Conservation (phyloP, 2,797 vertebrate genomes). For the Gobionotothen gibberifrons region DNA sequence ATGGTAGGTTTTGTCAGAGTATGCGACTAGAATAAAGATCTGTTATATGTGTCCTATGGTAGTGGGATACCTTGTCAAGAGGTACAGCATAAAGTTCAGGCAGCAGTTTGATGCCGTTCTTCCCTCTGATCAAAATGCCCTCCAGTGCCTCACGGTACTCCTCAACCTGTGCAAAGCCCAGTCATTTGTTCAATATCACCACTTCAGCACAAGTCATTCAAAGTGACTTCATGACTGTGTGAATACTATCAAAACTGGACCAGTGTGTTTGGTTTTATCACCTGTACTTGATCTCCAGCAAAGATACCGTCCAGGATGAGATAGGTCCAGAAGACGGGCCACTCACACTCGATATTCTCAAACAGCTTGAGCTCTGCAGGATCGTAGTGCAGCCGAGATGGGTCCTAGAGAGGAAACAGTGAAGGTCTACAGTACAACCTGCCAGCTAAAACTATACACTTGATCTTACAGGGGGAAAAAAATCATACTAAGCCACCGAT, state of each 20-base stretch:
- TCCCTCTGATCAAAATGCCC: slow-evolving; percentile 92
- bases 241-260: neutral
- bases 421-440: neutral
- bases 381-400: slow-evolving; percentile 94
- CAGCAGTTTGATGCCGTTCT: slow-evolving; percentile 92
- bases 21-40: neutral
- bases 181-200: neutral
- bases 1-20: neutral
- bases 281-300: slow-evolving; percentile 91
- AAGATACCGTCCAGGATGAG: slow-evolving; percentile 96
- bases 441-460: neutral
- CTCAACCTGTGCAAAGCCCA: slow-evolving; percentile 85
- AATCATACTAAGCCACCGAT: neutral
- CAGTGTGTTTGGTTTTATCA: slow-evolving; percentile 55
- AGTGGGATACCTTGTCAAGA: slow-evolving; percentile 87
- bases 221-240: neutral
- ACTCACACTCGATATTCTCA: slow-evolving; percentile 98
- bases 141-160: slow-evolving; percentile 97
- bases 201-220: neutral
- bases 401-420: slow-evolving; percentile 85
- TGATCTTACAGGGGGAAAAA: neutral
- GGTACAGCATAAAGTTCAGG: slow-evolving; percentile 95
- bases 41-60: neutral
- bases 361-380: slow-evolving; percentile 97
- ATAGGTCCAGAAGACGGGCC: slow-evolving; percentile 99